phyloP scores from a whole-genome alignment of 2,113 vertebrate species.

The Microtus montanus region DNA sequence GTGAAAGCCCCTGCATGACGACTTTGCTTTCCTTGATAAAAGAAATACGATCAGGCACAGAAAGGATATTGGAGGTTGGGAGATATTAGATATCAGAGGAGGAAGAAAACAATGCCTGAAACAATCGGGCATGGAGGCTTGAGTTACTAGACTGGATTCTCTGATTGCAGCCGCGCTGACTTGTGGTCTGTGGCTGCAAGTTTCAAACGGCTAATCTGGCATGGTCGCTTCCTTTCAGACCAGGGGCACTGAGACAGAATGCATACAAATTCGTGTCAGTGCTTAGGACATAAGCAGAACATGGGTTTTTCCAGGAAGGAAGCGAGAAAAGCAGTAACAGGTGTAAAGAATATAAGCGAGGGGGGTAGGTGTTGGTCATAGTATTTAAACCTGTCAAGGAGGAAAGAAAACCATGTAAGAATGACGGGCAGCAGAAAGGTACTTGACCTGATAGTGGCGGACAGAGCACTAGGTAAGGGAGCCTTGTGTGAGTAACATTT shows the following conservation, averaged over 20 bases:
- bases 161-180: not conserved
- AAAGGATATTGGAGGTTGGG: not conserved
- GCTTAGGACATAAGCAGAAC: not conserved
- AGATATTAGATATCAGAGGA: not conserved
- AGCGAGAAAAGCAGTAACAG: not conserved
- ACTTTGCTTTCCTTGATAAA: slow-evolving; percentile 26
- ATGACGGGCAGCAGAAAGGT: not conserved
- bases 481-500: not conserved
- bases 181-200: not conserved
- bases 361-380: not conserved
- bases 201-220: not conserved
- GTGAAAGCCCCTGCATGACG: not conserved
- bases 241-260: not conserved
- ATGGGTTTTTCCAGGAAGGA: slow-evolving; percentile 12
- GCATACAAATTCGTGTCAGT: not conserved
- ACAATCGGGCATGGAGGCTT: not conserved
- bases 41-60: not conserved
- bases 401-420: not conserved
- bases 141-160: too few species aligned
- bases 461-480: not conserved
- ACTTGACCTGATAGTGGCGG: not conserved
- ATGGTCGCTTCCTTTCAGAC: not conserved
- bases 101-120: not conserved
- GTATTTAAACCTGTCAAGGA: not conserved
- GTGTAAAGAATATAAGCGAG: not conserved